Conservation (phyloP, 2,797 vertebrate genomes). For the Acipenser ruthenus region DNA sequence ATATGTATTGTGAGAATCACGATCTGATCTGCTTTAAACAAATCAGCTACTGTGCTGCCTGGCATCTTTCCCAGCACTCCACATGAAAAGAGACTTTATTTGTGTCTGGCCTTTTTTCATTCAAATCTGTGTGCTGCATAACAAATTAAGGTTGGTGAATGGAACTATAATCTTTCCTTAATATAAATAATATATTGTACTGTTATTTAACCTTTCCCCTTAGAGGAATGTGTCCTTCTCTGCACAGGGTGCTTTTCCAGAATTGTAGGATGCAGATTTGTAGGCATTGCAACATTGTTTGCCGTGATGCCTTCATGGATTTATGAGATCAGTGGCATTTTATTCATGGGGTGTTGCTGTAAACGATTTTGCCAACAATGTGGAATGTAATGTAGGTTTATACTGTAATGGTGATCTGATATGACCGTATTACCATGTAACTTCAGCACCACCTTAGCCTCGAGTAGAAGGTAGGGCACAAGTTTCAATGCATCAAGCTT, state of each 20-base stretch:
- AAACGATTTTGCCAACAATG: too few relatives aligned
- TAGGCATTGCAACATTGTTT: too few relatives aligned
- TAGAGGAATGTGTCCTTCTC: neutral
- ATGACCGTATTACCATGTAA: too few relatives aligned
- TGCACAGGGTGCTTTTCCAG: slow-evolving; percentile 1
- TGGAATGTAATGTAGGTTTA: too few relatives aligned
- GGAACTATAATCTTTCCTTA: slow-evolving; percentile 25
- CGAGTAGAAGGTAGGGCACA: too few relatives aligned
- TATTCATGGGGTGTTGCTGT: neutral
- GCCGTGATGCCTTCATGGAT: too few relatives aligned
- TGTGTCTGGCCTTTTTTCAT: slow-evolving; percentile 17
- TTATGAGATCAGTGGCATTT: slow-evolving; percentile 1
- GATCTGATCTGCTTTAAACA: slow-evolving; percentile 1
- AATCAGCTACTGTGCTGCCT: slow-evolving; percentile 15
- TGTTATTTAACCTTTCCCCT: slow-evolving; percentile 12
- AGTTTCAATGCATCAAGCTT: too few relatives aligned
- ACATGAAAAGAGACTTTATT: slow-evolving; percentile 29
- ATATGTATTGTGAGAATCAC: slow-evolving; percentile 18
- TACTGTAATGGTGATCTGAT: too few relatives aligned
- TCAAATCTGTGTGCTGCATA: slow-evolving; percentile 23
- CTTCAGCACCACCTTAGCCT: too few relatives aligned
- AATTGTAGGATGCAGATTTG: too few relatives aligned
- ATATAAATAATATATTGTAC: slow-evolving; percentile 11
- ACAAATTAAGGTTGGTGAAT: slow-evolving; percentile 22
- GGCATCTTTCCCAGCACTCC: slow-evolving; percentile 9